These are phyloP conservation scores for Anticlea derivata DNA, from an alignment of 2,888 invertebrate species.

Conservation along the genomic window DNA sequence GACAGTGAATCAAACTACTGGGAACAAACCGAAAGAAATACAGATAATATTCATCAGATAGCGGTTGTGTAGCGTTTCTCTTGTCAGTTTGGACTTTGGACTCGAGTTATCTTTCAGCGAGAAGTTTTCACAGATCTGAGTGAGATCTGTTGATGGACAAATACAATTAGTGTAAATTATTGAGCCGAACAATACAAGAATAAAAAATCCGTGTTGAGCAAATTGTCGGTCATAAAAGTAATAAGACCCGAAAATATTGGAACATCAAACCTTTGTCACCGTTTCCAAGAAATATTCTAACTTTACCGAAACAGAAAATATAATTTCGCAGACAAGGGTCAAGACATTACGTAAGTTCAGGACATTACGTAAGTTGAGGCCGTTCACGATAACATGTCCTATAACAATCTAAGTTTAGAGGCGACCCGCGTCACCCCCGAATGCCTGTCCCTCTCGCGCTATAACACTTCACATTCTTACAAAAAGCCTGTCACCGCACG, in stretches of 20 bases:
- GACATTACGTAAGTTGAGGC: conserved; percentile 24
- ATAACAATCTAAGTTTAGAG: conserved; percentile 26
- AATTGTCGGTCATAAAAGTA: background rate
- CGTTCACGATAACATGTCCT: conserved; percentile 16
- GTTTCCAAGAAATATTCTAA: conserved; percentile 13
- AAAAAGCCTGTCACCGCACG: too few species aligned
- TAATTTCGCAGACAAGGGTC: conserved; percentile 26
- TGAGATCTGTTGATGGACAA: too few species aligned
- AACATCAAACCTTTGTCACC: conserved; percentile 24
- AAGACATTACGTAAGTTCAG: conserved; percentile 18
- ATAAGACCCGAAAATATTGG: conserved; percentile 8
- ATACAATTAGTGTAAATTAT: background rate
- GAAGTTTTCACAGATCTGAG: too few species aligned
- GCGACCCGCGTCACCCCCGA: conserved; percentile 22
- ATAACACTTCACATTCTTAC: conserved; percentile 8
- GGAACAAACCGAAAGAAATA: too few species aligned
- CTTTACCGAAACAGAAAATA: conserved; percentile 19
- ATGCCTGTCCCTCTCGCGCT: conserved; percentile 1
- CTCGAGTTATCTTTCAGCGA: too few species aligned
- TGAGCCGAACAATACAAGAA: background rate
- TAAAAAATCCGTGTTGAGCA: background rate
- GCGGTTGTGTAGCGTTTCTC: too few species aligned
- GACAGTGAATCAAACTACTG: too few species aligned
- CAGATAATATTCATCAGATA: too few species aligned
- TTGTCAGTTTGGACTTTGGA: too few species aligned